Conservation (phyloP, 1,140 invertebrate species). For the Heterodera schachtii region DNA sequence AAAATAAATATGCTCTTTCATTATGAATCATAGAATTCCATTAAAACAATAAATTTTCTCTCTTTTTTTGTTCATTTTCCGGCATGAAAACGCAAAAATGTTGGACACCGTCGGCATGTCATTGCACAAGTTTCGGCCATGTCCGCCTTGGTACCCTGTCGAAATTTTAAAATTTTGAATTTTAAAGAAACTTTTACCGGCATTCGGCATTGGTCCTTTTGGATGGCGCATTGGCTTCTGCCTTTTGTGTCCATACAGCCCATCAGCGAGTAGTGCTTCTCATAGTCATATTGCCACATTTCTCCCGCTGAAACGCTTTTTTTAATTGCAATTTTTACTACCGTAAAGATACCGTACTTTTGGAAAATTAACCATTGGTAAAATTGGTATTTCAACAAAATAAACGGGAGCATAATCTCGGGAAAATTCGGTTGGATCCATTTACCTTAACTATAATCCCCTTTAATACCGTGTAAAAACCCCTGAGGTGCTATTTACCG, state of each 20-base stretch:
- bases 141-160: not conserved
- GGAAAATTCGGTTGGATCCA: too few species aligned
- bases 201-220: not conserved
- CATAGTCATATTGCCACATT: conserved; percentile 3
- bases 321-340: not conserved
- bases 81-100: conserved; percentile 3
- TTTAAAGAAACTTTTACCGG: not conserved
- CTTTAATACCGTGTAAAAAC: too few species aligned
- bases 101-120: conserved; percentile 4
- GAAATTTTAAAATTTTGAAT: not conserved
- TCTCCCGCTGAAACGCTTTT: not conserved
- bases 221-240: not conserved
- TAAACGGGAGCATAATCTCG: too few species aligned
- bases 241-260: not conserved
- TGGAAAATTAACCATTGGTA: not conserved
- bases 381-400: too few species aligned
- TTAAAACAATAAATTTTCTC: not conserved
- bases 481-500: too few species aligned
- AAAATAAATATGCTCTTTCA: too few species aligned
- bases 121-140: conserved; percentile 5
- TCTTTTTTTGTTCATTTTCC: not conserved
- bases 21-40: too few species aligned
- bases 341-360: not conserved
- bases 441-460: too few species aligned
- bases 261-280: not conserved